Percentiles rank a stretch among this genome's conserved stretches.
phyloP scores from a whole-genome alignment of 2,888 invertebrate species.

The Callyntrura sp. region DNA sequence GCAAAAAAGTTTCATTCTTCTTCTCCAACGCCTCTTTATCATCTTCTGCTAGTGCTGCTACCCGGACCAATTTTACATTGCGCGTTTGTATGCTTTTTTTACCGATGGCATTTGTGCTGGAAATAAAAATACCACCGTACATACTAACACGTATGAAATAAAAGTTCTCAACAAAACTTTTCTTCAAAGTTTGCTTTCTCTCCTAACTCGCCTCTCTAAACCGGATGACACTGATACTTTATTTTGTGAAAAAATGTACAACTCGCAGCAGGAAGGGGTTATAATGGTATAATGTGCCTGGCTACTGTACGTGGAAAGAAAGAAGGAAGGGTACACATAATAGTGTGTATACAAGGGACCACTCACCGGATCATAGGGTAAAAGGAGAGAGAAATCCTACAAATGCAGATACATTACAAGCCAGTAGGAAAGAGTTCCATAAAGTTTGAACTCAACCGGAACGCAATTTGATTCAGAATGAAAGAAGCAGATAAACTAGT shows the following conservation, averaged over 20 bases:
- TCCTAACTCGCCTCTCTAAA: neutral
- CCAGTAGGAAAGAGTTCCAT: neutral
- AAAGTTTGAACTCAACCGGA: constrained; percentile 35
- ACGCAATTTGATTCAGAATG: constrained; percentile 37
- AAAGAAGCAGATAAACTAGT: constrained; percentile 25
- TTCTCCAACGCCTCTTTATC: neutral
- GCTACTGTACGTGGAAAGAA: neutral
- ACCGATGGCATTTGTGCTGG: constrained; percentile 22
- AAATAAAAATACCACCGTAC: neutral
- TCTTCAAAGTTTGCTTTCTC: neutral
- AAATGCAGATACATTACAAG: neutral
- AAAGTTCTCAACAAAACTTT: constrained; percentile 16
- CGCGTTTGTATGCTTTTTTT: constrained; percentile 14
- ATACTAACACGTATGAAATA: neutral
- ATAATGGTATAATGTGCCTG: neutral
- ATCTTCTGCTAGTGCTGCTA: neutral
- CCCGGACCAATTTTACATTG: neutral
- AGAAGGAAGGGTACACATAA: neutral
- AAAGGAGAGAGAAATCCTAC: neutral
- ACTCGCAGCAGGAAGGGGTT: constrained; percentile 9
- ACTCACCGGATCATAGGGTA: neutral
- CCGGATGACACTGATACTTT: neutral
- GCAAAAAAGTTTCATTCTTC: neutral
- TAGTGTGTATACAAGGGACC: neutral
- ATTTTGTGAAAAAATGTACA: neutral